Percentiles rank a stretch among this genome's conserved stretches.
These are phyloP conservation scores for Perca flavescens DNA, from an alignment of 2,113 vertebrate species.

Conservation along the genomic window DNA sequence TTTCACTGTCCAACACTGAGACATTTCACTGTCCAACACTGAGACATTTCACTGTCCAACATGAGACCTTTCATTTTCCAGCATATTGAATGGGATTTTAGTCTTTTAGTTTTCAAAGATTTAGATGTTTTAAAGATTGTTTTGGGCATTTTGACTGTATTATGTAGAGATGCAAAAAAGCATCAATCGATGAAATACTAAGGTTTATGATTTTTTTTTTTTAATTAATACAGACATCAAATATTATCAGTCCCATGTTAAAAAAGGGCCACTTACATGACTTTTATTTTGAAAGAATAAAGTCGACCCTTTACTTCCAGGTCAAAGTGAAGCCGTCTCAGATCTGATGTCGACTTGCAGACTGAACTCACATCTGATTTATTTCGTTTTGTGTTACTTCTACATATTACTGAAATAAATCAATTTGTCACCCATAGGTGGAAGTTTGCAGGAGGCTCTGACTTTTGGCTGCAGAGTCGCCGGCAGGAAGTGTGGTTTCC, in stretches of 20 bases:
- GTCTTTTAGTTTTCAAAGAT: too few species aligned
- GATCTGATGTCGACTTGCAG: background rate
- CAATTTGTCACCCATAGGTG: slow-evolving; percentile 47
- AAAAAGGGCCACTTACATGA: background rate
- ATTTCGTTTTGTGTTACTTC: too few species aligned
- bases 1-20: too few species aligned
- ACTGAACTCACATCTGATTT: background rate
- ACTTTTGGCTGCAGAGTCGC: slow-evolving; percentile 72
- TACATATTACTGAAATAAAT: background rate
- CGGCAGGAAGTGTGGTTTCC: slow-evolving; percentile 75
- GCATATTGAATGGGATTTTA: too few species aligned
- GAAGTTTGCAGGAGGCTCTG: slow-evolving; percentile 64
- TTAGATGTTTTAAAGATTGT: too few species aligned
- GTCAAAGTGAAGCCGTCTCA: background rate
- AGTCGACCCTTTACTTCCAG: background rate
- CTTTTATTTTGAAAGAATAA: background rate
- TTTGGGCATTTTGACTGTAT: too few species aligned
- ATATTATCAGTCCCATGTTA: background rate
- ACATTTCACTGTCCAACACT: too few species aligned
- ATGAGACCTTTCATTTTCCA: too few species aligned
- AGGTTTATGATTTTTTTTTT: too few species aligned
- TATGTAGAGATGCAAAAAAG: too few species aligned
- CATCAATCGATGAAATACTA: too few species aligned
- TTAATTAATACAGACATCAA: background rate
- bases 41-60: too few species aligned